A percentile compares a stretch with the other conserved stretches of the same genome.
Evolutionary conservation across 2,113 vertebrate genomes (phyloP).

Genomic region (Anarrhichthys ocellatus): DNA sequence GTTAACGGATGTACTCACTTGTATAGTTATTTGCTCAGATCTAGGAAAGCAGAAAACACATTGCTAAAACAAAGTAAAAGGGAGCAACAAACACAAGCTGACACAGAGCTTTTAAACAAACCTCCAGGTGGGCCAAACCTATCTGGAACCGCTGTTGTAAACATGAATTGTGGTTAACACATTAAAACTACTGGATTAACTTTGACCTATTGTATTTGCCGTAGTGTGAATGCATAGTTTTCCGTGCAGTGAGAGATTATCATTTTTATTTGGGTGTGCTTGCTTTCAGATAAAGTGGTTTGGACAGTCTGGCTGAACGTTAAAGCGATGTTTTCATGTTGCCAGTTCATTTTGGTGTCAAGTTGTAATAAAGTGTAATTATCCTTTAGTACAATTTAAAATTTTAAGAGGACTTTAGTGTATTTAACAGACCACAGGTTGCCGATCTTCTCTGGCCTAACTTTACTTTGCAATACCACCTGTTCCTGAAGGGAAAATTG

Average conservation of each 20-base stretch:
- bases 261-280: too few species aligned
- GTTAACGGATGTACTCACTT: not conserved
- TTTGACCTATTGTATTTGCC: not conserved
- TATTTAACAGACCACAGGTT: not conserved
- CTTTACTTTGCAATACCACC: not conserved
- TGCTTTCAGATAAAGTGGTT: not conserved
- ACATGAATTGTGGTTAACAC: not conserved
- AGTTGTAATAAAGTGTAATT: not conserved
- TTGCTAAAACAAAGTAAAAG: not conserved
- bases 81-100: not conserved
- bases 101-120: not conserved
- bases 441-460: not conserved
- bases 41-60: not conserved
- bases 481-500: not conserved
- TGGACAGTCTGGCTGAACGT: not conserved
- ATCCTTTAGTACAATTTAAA: not conserved
- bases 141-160: not conserved
- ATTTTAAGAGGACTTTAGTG: not conserved
- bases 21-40: not conserved
- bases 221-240: not conserved
- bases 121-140: not conserved
- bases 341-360: not conserved
- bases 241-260: not conserved
- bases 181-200: not conserved
- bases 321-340: not conserved